Percentiles rank a stretch among this genome's conserved stretches.
Evolutionary conservation across 2,113 vertebrate genomes (phyloP).

Genomic region (Chamaetylas fuelleborni): DNA sequence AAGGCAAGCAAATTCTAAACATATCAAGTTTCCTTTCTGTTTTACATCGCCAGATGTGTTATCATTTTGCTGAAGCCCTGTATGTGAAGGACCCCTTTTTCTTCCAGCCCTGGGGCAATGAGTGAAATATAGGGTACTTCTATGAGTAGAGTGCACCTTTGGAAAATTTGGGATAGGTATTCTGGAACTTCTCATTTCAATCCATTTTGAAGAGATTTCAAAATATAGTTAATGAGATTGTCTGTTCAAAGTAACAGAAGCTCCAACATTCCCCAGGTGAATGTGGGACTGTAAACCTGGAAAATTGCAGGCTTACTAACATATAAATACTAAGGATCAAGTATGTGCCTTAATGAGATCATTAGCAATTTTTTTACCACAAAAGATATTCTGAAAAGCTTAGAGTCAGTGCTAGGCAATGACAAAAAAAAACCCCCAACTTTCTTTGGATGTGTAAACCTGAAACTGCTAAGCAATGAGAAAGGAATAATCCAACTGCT

Average conservation of each 20-base stretch:
- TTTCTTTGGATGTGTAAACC: neutral
- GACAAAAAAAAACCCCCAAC: neutral
- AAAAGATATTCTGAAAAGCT: neutral
- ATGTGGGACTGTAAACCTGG: neutral
- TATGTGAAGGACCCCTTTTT: neutral
- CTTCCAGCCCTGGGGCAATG: neutral
- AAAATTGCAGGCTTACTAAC: neutral
- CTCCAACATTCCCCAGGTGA: neutral
- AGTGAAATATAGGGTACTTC: neutral
- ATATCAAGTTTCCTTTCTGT: slow-evolving; percentile 1
- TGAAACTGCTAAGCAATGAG: neutral
- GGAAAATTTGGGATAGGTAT: neutral
- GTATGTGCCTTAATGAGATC: neutral
- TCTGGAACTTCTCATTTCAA: slow-evolving; percentile 18
- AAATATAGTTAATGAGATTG: neutral
- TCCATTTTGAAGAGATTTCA: neutral
- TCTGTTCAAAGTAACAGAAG: neutral
- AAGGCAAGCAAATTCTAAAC: neutral
- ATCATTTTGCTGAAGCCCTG: slow-evolving; percentile 7
- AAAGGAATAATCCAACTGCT: neutral
- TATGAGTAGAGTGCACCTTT: neutral
- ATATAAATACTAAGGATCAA: neutral
- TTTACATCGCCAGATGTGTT: slow-evolving; percentile 13
- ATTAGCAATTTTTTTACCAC: neutral
- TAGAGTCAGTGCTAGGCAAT: neutral